Conservation (phyloP, 2,888 invertebrate genomes). For the Melieria omissa region DNA sequence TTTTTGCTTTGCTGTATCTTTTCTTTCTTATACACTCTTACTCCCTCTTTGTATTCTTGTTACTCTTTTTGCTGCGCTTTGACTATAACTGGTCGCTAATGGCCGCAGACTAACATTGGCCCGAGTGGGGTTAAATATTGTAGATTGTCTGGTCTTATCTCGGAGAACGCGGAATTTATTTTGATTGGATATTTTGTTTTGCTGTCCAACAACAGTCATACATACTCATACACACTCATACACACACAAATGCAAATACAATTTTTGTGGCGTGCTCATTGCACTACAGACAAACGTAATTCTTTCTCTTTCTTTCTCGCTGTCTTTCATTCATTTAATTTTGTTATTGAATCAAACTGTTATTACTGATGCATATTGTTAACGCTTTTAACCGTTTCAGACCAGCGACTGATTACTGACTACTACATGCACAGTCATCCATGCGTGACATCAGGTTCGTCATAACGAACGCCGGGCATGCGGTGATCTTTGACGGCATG, state of each 20-base stretch:
- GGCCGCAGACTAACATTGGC: background rate
- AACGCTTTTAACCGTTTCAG: constrained; percentile 29
- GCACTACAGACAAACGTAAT: background rate
- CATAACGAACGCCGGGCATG: constrained; percentile 34
- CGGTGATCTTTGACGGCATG: constrained; percentile 34
- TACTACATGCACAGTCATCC: too few relatives aligned
- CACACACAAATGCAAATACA: background rate
- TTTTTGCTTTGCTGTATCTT: too few relatives aligned
- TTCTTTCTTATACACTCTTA: too few relatives aligned
- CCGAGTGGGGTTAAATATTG: constrained; percentile 20
- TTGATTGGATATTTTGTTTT: constrained; percentile 40
- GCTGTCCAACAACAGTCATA: constrained; percentile 39
- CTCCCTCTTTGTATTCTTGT: too few relatives aligned
- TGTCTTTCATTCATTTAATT: background rate
- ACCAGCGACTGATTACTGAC: constrained; percentile 32
- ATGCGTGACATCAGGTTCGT: constrained; percentile 38
- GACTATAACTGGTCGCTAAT: background rate
- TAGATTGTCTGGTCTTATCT: constrained; percentile 38
- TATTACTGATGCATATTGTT: background rate
- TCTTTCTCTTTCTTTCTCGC: background rate
- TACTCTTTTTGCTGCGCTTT: background rate
- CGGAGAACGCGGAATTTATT: constrained; percentile 35
- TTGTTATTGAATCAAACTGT: background rate
- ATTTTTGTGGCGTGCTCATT: background rate
- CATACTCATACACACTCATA: background rate